phyloP scores from a whole-genome alignment of 1,140 invertebrate species.

The Arctopsyche grandis region DNA sequence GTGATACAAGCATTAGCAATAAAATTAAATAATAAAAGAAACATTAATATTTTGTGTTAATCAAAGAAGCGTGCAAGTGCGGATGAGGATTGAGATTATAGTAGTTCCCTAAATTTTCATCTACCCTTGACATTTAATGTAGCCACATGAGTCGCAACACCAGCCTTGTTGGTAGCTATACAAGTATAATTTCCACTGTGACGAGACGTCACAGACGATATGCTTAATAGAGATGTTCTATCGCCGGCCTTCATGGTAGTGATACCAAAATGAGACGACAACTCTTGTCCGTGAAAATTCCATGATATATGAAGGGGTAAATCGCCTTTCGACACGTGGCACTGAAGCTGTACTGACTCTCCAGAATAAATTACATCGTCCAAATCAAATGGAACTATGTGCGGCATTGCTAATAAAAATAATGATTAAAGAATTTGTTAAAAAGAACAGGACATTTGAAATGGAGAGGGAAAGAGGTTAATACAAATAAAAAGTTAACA shows the following conservation, averaged over 20 bases:
- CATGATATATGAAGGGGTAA: constrained; percentile 77
- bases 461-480: neutral
- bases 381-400: constrained; percentile 77
- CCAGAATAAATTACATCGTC: constrained; percentile 77
- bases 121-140: constrained; percentile 73
- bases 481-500: no score
- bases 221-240: constrained; percentile 72
- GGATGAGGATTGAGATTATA: neutral
- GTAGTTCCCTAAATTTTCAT: constrained; percentile 52
- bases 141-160: constrained; percentile 71
- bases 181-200: constrained; percentile 83
- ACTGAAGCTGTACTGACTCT: constrained; percentile 80
- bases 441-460: neutral
- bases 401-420: constrained; percentile 72
- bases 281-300: constrained; percentile 74
- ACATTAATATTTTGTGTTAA: constrained; percentile 40
- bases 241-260: constrained; percentile 66
- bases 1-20: constrained; percentile 58
- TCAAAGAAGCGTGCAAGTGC: constrained; percentile 54
- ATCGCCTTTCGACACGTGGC: constrained; percentile 81
- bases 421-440: constrained; percentile 1
- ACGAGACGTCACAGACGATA: constrained; percentile 72
- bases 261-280: constrained; percentile 65
- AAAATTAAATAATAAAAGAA: constrained; percentile 53
- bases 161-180: constrained; percentile 73